Evolutionary conservation across 1,140 invertebrate genomes (phyloP), one percentile per base, ranked within the genome.

Genomic region (Venustaconcha ellipsiformis): DNA sequence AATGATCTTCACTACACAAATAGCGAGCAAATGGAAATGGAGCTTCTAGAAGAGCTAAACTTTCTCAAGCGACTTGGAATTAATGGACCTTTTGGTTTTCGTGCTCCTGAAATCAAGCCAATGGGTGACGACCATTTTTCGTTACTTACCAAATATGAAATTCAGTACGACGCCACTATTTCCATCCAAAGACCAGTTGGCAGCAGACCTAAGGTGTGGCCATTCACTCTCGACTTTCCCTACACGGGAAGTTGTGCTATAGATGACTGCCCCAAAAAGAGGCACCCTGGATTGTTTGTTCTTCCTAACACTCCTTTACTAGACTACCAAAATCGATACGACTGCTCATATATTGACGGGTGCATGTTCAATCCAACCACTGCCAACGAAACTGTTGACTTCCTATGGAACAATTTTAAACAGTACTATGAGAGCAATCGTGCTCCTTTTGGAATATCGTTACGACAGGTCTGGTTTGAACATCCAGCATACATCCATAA

Each of bases 301-400:
- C 59, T 79, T 2, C 78, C 78, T 13, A 60, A 72, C 15, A 65
- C 68, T 12, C 57, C 78, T 23, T 30, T 74, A 18, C 26, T 63
- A 14, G 78, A 74, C 59, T 74, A 74, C 55, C 66, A 57, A 62
- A 74, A 79, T 72, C 66, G 72, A 64, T 79, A 70, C 56, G 63
- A 65, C 18, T 79, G 78, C 59, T 68, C 23, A 20, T 79, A 71
- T 55, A 64, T 74, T 15, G 78, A 79, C 59, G 73, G 78, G n/a
- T 79, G 78, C 58, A 74, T 74, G 69, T 71, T 74, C 48, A 74
- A 79, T 23, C 78, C 78, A 37, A 67, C 69, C 20, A 79, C 72
- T 6, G 18, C 60, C 18, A 62, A 62, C 23, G 23, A 70, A 30
- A 79, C 78, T 11, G 69, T 66, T 23, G 37, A 70, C 26, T 75